Base-by-base conservation (phyloP, 1,140 invertebrate species). In the Watersipora subatra region DNA sequence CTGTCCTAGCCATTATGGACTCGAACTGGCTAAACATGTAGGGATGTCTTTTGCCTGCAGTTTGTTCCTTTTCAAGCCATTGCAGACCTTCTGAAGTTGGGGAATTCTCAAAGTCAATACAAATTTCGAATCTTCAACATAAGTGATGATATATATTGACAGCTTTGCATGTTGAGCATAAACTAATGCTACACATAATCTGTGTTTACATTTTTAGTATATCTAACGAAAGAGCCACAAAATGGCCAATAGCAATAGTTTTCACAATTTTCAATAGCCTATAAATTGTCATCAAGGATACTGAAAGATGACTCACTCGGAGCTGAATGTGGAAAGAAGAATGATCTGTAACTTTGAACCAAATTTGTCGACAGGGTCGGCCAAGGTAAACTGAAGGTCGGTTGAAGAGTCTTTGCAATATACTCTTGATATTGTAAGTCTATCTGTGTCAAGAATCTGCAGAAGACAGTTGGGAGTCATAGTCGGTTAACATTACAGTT, bases 1-100 rank as follows among this genome's bases (percentile, higher is more conserved):
- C 85, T 7, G 90, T 90, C 61, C 92, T 69, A 61, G 80, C 80
- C 82, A 93, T 90, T 70, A 95, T 93, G 15, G 93, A 87, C 87
- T 93, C 73, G 64, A 90, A 93, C 78, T 96, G 92, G 68, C 89
- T 93, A 81, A 91, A 97, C 67, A 97, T 74, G 77, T 91, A 97
- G 0, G 93, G 93, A 73, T 90, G 84, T 68, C 86, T 84, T 79
- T 90, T 89, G 57, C 92, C 91, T 2, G 88, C 85, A 19, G 93
- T 97, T 81, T 94, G 91, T 69, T 87, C 84, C 15, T 90, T 86
- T 64, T 83, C 83, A 29, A 97, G 74, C 93, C 94, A 97, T 78
- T 94, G 91, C 20, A 97, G 80, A 20, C 89, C 93, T 67, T 87
- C 87, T 24, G 71, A 72, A 17, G 69, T 20, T 2, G 73, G 71